These are phyloP conservation scores for Laothoe populi DNA, from an alignment of 2,888 invertebrate species.

Conservation along the genomic window DNA sequence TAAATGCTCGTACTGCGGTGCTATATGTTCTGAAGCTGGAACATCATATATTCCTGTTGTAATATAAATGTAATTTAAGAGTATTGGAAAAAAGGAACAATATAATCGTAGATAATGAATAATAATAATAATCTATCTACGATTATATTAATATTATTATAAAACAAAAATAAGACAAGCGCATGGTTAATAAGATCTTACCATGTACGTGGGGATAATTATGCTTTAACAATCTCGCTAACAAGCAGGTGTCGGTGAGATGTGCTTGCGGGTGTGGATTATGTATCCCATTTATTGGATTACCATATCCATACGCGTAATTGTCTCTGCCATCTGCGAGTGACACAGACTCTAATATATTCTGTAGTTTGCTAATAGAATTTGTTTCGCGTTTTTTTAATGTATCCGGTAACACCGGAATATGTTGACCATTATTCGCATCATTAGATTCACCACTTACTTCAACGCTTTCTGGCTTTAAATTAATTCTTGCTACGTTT, in stretches of 20 bases:
- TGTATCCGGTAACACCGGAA: not conserved
- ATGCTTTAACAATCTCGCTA: constrained; percentile 63
- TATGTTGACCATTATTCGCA: not conserved
- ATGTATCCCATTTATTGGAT: constrained; percentile 35
- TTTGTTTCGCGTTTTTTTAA: constrained; percentile 25
- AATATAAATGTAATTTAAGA: constrained; percentile 11
- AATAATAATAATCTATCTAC: too few species aligned
- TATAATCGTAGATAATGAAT: too few species aligned
- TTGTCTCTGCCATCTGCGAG: constrained; percentile 35
- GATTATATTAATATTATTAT: too few species aligned
- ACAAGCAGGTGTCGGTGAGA: constrained; percentile 59
- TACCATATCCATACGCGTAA: constrained; percentile 35
- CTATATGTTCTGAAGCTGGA: constrained; percentile 41
- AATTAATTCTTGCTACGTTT: constrained; percentile 32
- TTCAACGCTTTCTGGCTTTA: constrained; percentile 28
- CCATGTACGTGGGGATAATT: constrained; percentile 56
- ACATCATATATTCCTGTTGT: constrained; percentile 52
- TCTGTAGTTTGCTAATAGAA: constrained; percentile 36
- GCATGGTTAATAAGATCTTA: constrained; percentile 42
- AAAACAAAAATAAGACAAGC: too few species aligned
- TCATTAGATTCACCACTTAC: constrained; percentile 27
- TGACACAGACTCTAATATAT: constrained; percentile 41
- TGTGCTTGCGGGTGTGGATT: constrained; percentile 43
- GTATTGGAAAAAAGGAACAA: not conserved
- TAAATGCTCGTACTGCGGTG: constrained; percentile 40